Evolutionary conservation across 2,888 invertebrate species (phyloP).

Genomic region (Apamea sordens): DNA sequence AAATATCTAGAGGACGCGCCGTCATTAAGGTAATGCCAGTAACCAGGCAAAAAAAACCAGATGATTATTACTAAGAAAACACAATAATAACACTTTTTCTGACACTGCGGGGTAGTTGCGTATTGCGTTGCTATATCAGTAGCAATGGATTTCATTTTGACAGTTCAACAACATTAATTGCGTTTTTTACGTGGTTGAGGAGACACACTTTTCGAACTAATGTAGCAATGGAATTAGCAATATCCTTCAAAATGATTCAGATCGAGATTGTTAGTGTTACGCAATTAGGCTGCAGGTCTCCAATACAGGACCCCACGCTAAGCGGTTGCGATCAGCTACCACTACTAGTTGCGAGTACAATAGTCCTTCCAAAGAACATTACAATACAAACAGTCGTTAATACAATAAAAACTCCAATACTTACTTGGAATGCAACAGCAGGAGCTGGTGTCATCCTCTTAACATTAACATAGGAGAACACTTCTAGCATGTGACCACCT

Average conservation of each 20-base stretch:
- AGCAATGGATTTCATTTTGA: too few relatives aligned
- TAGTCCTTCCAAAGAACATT: neutral
- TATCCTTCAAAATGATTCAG: too few relatives aligned
- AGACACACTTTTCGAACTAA: too few relatives aligned
- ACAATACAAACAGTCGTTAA: neutral
- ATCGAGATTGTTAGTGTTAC: too few relatives aligned
- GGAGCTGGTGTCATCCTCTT: slow-evolving; percentile 94
- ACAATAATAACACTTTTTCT: neutral
- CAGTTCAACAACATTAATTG: too few relatives aligned
- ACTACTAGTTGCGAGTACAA: neutral
- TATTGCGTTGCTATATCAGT: too few relatives aligned
- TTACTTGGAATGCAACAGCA: slow-evolving; percentile 95
- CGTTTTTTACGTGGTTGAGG: too few relatives aligned
- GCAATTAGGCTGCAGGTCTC: too few relatives aligned
- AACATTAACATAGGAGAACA: slow-evolving; percentile 94
- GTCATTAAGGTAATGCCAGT: neutral
- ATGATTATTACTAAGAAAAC: neutral
- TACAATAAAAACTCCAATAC: slow-evolving; percentile 5
- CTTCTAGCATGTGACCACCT: slow-evolving; percentile 94
- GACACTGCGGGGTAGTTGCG: too few relatives aligned
- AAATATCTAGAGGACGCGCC: neutral
- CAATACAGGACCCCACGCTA: neutral
- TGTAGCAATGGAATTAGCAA: too few relatives aligned
- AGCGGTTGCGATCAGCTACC: neutral
- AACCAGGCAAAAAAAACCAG: neutral